Evolutionary conservation across 2,888 invertebrate genomes (phyloP), one percentile per base, ranked within the genome.

Genomic region (Platycheirus rosarum): DNA sequence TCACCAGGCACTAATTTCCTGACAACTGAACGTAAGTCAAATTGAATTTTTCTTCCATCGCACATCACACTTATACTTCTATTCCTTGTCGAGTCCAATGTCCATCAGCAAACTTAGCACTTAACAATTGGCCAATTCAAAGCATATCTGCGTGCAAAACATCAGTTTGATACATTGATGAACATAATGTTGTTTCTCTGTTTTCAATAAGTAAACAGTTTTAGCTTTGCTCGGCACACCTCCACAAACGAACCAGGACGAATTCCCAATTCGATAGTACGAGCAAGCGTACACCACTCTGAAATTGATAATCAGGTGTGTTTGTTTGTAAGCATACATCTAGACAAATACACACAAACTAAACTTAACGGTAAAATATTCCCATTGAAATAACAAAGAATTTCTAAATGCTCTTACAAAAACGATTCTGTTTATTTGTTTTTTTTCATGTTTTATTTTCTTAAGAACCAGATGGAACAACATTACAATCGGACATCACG

Each of bases 291-390:
- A 23, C 16, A 60, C 51, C 32, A 42, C 49, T 49, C 29, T 69
- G 35, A 53, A 74, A 70, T 74, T 79, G 74, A 79, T 74, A 74
- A 79, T 63, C 37, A 74, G 74, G 69, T 79, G 63, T 74, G 63
- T 79, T 74, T 74, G 44, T 63, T 6, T 23, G 55, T 75, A 42
- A 16, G 75, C 75, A 75, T 74, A 79, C 74, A 23, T 23, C 6
- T 23, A 23, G 2, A 6, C 23, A 23, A 23, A 23, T 23, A 23
- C 23, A 60, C 16, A 44, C 40, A 37, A 18, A 1, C n/a, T 14
- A 32, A 37, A 0, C 6, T 11, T 7, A 18, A 0, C 8, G 14
- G 8, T 40, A 8, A 6, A 55, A 42, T 40, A 51, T 62, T 68
- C 51, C 60, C 29, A 44, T 60, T 44, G 60, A 29, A 60, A 18